Evolutionary conservation across 1,140 invertebrate genomes (phyloP), one percentile per base, ranked within the genome.

Genomic region (Oryzaephilus surinamensis): DNA sequence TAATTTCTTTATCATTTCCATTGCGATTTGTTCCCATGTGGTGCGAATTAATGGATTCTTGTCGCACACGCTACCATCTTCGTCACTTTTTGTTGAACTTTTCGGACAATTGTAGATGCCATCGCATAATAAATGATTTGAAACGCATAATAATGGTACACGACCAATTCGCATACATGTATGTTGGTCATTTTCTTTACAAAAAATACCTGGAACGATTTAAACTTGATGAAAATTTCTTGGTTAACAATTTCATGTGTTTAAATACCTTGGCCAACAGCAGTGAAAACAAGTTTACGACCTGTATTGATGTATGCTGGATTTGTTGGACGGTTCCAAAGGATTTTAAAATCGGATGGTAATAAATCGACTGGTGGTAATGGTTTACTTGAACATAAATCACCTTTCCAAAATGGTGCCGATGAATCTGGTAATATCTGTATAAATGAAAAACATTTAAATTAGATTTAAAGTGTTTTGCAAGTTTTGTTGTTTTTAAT

Each of bases 71-170:
- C 55, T 50, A 12, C 55, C 56, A 48, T 66, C 63, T 58, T 72
- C 70, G 38, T 72, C 70, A 43, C 61, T 65, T 34, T 55, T 61
- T 16, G 61, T 64, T 34, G 61, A 60, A 40, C 71, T 72, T 23
- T 70, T 66, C 0, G 74, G 73, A 44, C 74, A 77, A 48, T 77
- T 71, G 2, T 63, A 55, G 3, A 74, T 65, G 10, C 73, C 73
- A 43, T 77, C 73, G 46, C 74, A 77, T 6, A 72, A 63, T 30
- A 77, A 58, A 44, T 72, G 66, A 32, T 70, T 68, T 2, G 74
- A 71, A 40, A 77, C 67, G 54, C 74, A 77, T 7, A 75, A 43
- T 14, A 66, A 50, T 6, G 67, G 65, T 21, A 66, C 62, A 30
- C 51, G 50, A 5, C 56, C 56, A 14, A 57, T 55, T 6, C 43